Base-by-base conservation (phyloP, 2,888 invertebrate genomes). In the Mesorhabditis spiculigera region DNA sequence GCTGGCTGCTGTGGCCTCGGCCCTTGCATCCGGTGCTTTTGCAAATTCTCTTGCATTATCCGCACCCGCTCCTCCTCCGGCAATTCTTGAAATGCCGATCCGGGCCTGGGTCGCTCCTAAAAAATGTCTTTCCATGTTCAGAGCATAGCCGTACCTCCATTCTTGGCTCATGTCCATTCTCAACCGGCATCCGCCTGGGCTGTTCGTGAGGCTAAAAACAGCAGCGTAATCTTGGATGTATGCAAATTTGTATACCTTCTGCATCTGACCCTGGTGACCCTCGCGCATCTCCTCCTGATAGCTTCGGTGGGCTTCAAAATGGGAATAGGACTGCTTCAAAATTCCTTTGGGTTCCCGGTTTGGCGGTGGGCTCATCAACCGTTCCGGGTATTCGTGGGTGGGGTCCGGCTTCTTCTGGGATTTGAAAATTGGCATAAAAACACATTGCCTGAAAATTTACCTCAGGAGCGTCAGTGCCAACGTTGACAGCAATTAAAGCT, bases 21-120 rank as follows among this genome's bases (percentile, higher is more conserved):
- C 42, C 69, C 73, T n/a, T n/a, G 16, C 67, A 63, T 10, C 8
- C 82, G 75, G 64, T 82, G 84, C 66, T 69, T 75, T 66, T 78
- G 78, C 58, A 84, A 75, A 67, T 84, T 84, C 64, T 85, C 79
- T 63, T 82, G 82, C 81, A 84, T 85, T 28, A 81, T 78, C 8
- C 77, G 70, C 0, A 75, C 66, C 71, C 75, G 70, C 65, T 82
- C 81, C 63, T 77, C 79, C 65, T 82, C 82, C n/a, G 73, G 71
- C 16, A 80, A 69, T 65, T 80, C 78, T 50, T 78, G 75, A 43
- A 71, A 71, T 2, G 71, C 63, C n/a, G n/a, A n/a, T 8, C 28
- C n/a, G 6, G 63, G 63, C n/a, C n/a, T 10, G n/a, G 63, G 10
- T 16, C n/a, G 63, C 41, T 63, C n/a, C n/a, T 50, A n/a, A 50